These are phyloP conservation scores for Serrognathus titanus DNA, from an alignment of 2,888 invertebrate species.

Conservation along the genomic window DNA sequence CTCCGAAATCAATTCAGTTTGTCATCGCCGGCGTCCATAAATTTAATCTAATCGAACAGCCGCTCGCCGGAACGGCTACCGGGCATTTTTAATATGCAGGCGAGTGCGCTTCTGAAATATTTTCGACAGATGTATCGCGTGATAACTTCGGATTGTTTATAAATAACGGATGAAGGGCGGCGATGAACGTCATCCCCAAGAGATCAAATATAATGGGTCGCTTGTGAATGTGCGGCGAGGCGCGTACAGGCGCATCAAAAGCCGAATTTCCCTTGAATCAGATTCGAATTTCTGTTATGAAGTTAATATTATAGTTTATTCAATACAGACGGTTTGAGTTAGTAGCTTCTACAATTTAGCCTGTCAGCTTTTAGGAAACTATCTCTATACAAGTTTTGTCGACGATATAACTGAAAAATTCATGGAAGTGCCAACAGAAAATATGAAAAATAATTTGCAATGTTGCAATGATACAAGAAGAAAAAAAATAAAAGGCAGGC, in stretches of 20 bases:
- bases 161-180: conserved; percentile 17
- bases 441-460: too few species aligned
- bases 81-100: not conserved
- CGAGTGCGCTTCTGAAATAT: not conserved
- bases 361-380: too few species aligned
- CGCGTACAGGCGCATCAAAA: not conserved
- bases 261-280: not conserved
- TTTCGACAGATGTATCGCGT: conserved; percentile 11
- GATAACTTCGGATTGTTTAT: conserved; percentile 9
- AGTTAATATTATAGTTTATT: too few species aligned
- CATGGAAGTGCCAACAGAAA: too few species aligned
- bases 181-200: not conserved
- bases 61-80: not conserved
- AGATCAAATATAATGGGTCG: not conserved
- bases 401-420: too few species aligned
- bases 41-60: not conserved
- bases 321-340: too few species aligned
- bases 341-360: too few species aligned
- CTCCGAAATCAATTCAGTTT: not conserved
- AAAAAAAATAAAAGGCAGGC: too few species aligned
- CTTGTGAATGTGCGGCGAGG: not conserved
- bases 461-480: too few species aligned
- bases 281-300: not conserved
- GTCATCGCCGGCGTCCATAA: not conserved
- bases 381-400: too few species aligned